Evolutionary conservation across 2,797 vertebrate species (phyloP), one percentile per base, ranked within the genome.

Genomic region (Myiothlypis coronata): DNA sequence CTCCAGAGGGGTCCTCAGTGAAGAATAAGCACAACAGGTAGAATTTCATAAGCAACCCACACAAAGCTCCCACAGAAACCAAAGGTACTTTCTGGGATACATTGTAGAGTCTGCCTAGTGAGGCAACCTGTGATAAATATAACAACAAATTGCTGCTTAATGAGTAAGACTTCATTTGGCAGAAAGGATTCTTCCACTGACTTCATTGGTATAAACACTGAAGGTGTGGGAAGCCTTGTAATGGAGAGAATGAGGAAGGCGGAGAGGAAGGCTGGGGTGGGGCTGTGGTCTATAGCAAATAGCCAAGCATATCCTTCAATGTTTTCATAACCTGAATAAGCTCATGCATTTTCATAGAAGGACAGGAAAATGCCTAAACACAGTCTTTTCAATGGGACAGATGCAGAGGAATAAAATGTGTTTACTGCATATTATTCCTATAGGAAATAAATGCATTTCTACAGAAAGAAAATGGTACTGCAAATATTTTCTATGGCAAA

Each of bases 141-240:
- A 95, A 56, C n/a, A 60, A 78, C 23, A 65, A 81, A 81, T 47
- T 83, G 35, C 74, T 76, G 39, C 44, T 76, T 86, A 78, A 84
- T 86, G 91, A 86, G 47, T 87, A 91, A 95, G 80, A 18, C 22
- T 91, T 83, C 8, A 53, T 75, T 68, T n/a, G 11, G 50, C 55
- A 91, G 83, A 90, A 78, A 82, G 34, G 50, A 69, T 69, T 83
- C 47, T 50, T 88, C 39, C 57, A 32, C n/a, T 0, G 0, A 34
- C 72, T 75, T 83, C 47, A 52, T 1, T 30, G 43, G 39, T 50
- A 63, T 61, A 83, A 86, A 72, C 27, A 47, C 7, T 50, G 24
- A 60, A 81, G 72, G 57, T 71, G 70, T 93, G 32, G 57, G 88
- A 82, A 94, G 41, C 17, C 41, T 65, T 69, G 23, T 37, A 86